A percentile compares a stretch with the other conserved stretches of the same genome.
Conservation (phyloP, 2,113 vertebrate species). For the Tupaia chinensis region DNA sequence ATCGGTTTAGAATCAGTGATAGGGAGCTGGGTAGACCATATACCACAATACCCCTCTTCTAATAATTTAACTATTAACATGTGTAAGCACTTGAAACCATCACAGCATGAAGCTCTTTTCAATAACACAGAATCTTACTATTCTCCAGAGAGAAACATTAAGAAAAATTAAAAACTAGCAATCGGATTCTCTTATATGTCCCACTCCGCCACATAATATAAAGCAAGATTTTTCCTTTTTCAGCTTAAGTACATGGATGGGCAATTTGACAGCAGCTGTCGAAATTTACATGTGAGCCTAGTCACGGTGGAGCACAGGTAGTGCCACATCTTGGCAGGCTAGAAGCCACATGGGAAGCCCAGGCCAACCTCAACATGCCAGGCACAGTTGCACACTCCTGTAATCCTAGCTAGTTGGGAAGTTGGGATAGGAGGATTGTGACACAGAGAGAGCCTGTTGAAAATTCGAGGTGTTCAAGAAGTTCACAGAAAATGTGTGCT, state of each 20-base stretch:
- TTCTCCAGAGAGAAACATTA: slow-evolving; percentile 73
- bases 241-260: slow-evolving; percentile 25
- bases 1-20: not conserved
- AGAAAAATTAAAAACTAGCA: slow-evolving; percentile 77
- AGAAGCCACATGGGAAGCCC: no score
- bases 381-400: no score
- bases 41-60: slow-evolving; percentile 19
- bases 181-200: slow-evolving; percentile 62
- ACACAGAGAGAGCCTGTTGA: no score
- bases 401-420: no score
- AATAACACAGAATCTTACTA: slow-evolving; percentile 76
- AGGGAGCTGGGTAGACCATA: not conserved
- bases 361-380: no score
- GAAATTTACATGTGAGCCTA: slow-evolving; percentile 46
- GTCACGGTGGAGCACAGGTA: no score
- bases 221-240: not conserved
- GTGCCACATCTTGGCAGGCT: no score
- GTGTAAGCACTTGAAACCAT: slow-evolving; percentile 78
- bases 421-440: no score
- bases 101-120: slow-evolving; percentile 77
- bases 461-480: no score
- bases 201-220: slow-evolving; percentile 50
- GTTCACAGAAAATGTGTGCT: no score
- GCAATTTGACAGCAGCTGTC: slow-evolving; percentile 62
- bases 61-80: slow-evolving; percentile 77